Evolutionary conservation across 2,113 vertebrate species (phyloP), one percentile per base, ranked within the genome.

Genomic region (Strix uralensis): DNA sequence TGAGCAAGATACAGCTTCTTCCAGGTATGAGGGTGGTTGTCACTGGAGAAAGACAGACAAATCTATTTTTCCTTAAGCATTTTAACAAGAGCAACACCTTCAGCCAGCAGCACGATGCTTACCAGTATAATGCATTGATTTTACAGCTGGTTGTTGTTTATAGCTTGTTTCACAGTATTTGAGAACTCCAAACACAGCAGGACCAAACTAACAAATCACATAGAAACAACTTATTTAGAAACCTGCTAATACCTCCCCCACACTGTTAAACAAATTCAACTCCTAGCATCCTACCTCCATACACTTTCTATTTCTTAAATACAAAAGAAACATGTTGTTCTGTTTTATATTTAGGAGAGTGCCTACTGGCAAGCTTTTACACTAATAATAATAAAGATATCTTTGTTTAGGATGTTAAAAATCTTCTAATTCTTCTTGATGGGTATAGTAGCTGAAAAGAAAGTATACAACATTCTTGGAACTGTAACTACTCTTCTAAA

Each of bases 1-100:
- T 98, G 98, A 75, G 96, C 98, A 93, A 98, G 86, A 58, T 97
- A 98, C 4, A 98, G 95, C 20, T 98, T 98, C 0, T 95, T 97
- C 98, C 98, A 98, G 17, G 90, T 59, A 7, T 97, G 97, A 44
- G 90, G 90, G 0, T 92, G 81, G 69, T 3, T 52, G 51, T 36
- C 74, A n/a, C 98, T 98, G 92, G 11, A 61, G 54, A 94, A 92
- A 94, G 36, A 97, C 51, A 81, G 7, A 80, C 4, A 88, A 78
- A 62, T 18, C 49, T 59, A 8, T 52, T 92, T 89, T 88, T 52
- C 10, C 36, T 74, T 40, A 72, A 82, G 18, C 8, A 80, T 55
- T 93, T 93, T 42, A 34, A 91, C 55, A 91, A 80, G 8, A 51
- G 18, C 6, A 87, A 59, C 25, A 52, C 3, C 10, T 81, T 51